These are phyloP conservation scores for Labeo calbasu DNA, from an alignment of 2,797 vertebrate species.

Conservation along the genomic window DNA sequence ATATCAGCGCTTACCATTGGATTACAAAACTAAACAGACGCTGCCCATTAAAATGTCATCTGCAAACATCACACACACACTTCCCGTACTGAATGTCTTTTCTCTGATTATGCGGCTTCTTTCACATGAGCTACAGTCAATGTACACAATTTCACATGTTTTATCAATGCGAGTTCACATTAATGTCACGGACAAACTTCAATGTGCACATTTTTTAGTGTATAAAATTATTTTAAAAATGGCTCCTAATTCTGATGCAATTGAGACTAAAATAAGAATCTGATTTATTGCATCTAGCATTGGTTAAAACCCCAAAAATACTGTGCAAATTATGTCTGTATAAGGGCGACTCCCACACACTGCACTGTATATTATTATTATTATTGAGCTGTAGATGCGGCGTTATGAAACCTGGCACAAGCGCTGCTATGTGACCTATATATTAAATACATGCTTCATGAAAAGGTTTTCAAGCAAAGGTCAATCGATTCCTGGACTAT, in stretches of 20 bases:
- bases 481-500: constrained; percentile 80
- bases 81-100: constrained; percentile 19
- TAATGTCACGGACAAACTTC: not conserved
- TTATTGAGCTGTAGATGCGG: not conserved
- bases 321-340: not conserved
- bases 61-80: constrained; percentile 47
- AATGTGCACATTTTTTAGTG: not conserved
- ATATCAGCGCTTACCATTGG: constrained; percentile 57
- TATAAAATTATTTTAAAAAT: not conserved
- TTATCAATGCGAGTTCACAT: not conserved
- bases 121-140: not conserved
- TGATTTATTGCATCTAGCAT: not conserved
- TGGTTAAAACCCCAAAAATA: not conserved
- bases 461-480: constrained; percentile 79
- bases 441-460: constrained; percentile 83
- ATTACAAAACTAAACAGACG: constrained; percentile 56
- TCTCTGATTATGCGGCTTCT: not conserved
- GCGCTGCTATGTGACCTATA: constrained; percentile 73
- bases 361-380: not conserved
- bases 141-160: not conserved
- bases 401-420: constrained; percentile 51
- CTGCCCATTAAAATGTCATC: constrained; percentile 57
- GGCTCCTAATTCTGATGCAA: not conserved
- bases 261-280: not conserved
- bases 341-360: not conserved